phyloP scores from a whole-genome alignment of 2,888 invertebrate genomes.

The Eurytoma adleriae region DNA sequence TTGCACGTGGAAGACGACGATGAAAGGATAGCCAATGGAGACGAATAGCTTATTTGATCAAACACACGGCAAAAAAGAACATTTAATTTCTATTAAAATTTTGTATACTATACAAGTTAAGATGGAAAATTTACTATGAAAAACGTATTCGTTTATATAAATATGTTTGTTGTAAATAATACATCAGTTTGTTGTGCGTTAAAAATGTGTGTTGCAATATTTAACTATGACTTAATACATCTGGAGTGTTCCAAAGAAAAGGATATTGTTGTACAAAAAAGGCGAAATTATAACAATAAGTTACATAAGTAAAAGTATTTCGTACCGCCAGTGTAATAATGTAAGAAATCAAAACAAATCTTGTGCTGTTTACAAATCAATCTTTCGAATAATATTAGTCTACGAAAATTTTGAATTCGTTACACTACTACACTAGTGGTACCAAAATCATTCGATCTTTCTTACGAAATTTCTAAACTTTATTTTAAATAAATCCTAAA shows the following conservation, averaged over 20 bases:
- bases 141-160: conserved; percentile 30
- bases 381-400: background rate
- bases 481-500: conserved; percentile 31
- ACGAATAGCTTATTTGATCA: conserved; percentile 62
- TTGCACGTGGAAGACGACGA: conserved; percentile 66
- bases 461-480: conserved; percentile 29
- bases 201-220: conserved; percentile 19
- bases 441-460: conserved; percentile 22
- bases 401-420: conserved; percentile 10
- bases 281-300: conserved; percentile 44
- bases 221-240: conserved; percentile 33
- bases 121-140: conserved; percentile 12
- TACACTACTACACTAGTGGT: conserved; percentile 27
- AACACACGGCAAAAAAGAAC: conserved; percentile 10
- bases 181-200: conserved; percentile 43
- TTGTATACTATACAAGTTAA: conserved; percentile 28
- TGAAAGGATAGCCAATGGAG: conserved; percentile 70
- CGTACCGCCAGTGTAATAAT: conserved; percentile 22
- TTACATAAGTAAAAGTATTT: conserved; percentile 29
- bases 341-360: conserved; percentile 27
- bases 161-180: conserved; percentile 48
- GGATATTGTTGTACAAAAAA: conserved; percentile 26
- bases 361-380: background rate
- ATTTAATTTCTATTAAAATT: conserved; percentile 31
- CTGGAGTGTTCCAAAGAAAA: conserved; percentile 30